phyloP scores from a whole-genome alignment of 2,113 vertebrate genomes.

The Chaetura pelagica region DNA sequence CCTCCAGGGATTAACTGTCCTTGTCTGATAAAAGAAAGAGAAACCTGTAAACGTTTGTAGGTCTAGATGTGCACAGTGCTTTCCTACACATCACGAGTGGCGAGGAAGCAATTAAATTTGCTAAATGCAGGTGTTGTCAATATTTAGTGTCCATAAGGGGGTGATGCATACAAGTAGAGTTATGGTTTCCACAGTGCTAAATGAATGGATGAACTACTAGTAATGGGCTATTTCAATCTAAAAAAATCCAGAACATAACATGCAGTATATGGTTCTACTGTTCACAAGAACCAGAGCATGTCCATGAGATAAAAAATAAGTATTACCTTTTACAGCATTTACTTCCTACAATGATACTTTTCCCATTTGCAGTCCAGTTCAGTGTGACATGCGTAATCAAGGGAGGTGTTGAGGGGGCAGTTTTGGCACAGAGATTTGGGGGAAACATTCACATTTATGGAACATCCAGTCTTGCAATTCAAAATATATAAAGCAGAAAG shows the following conservation, averaged over 20 bases:
- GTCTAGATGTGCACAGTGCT: neutral
- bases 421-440: neutral
- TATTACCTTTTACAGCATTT: neutral
- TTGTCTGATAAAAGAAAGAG: neutral
- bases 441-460: neutral
- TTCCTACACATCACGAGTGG: neutral
- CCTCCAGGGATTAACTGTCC: neutral
- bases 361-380: neutral
- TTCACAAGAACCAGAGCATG: neutral
- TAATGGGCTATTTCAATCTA: neutral
- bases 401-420: neutral
- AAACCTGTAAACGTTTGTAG: neutral
- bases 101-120: neutral
- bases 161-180: neutral
- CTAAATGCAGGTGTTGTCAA: conserved; percentile 2
- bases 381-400: neutral
- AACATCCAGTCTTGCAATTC: neutral
- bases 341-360: neutral
- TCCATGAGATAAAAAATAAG: neutral
- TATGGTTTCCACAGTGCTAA: neutral
- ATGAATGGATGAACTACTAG: neutral
- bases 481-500: neutral
- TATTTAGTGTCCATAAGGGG: neutral
- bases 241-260: neutral
- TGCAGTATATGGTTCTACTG: neutral